Conservation (phyloP, 2,113 vertebrate genomes). For the Muntiacus muntjak region DNA sequence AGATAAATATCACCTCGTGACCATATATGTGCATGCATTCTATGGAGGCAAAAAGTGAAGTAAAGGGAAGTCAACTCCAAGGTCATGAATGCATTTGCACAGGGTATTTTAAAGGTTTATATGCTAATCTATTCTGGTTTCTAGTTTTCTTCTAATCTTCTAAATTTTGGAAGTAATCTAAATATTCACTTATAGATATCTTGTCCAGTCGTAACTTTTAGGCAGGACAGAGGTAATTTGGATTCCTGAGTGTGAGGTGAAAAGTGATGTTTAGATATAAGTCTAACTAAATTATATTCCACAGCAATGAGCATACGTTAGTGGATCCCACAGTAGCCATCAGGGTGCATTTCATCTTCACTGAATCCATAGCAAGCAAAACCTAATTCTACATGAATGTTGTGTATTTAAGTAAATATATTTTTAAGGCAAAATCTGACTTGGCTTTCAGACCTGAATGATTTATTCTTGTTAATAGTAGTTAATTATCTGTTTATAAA, state of each 20-base stretch:
- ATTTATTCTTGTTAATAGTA: neutral
- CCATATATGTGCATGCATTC: neutral
- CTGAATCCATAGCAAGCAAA: neutral
- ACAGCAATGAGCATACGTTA: neutral
- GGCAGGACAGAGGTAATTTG: neutral
- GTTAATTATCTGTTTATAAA: neutral
- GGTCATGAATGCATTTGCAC: neutral
- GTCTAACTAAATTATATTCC: neutral
- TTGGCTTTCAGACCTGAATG: neutral
- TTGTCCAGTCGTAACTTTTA: neutral
- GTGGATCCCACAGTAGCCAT: neutral
- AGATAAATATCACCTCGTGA: neutral
- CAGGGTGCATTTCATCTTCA: neutral
- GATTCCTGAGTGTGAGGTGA: fast-evolving
- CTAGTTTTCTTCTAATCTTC: neutral
- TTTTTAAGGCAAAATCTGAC: neutral
- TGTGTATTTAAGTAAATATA: neutral
- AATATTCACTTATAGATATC: neutral
- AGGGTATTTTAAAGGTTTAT: neutral
- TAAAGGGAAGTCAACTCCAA: neutral
- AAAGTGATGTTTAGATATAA: neutral
- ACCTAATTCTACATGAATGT: neutral
- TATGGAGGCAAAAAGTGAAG: neutral
- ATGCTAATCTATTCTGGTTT: neutral
- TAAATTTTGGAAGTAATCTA: conserved; percentile 14